Percentiles rank a stretch among this genome's conserved stretches.
Conservation (phyloP, 2,113 vertebrate species). For the Aepyceros melampus region DNA sequence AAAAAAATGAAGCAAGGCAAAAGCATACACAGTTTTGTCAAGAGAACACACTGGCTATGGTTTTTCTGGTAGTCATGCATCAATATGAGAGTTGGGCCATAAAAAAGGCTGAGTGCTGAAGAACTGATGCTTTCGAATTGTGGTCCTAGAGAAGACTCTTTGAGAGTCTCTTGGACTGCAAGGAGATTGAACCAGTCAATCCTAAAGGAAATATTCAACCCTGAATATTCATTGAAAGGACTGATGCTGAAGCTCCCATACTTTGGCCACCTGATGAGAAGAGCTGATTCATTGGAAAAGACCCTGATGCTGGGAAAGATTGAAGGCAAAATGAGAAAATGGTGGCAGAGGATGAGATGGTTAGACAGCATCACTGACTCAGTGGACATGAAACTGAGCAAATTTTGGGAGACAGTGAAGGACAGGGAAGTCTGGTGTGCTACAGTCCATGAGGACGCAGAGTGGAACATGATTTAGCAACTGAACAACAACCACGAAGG, state of each 20-base stretch:
- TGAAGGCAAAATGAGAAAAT: no score
- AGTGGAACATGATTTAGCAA: background rate
- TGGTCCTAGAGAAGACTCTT: background rate
- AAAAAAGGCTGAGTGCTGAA: background rate
- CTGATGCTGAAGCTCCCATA: no score
- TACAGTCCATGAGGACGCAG: background rate
- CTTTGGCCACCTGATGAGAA: no score
- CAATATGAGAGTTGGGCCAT: background rate
- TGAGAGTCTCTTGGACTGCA: background rate
- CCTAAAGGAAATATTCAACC: background rate
- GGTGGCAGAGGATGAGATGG: no score
- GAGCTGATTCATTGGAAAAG: no score
- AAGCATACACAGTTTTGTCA: background rate
- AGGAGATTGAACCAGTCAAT: background rate
- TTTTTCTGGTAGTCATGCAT: background rate
- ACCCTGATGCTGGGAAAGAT: no score
- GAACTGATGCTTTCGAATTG: background rate
- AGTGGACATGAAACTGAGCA: background rate
- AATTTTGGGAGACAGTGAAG: background rate
- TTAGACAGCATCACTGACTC: background rate
- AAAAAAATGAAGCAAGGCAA: background rate
- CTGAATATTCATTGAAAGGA: no score
- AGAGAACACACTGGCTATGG: background rate
- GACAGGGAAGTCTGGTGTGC: background rate
- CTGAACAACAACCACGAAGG: background rate